Evolutionary conservation across 2,113 vertebrate species (phyloP), one percentile per base, ranked within the genome.

Genomic region (Zapornia atra): DNA sequence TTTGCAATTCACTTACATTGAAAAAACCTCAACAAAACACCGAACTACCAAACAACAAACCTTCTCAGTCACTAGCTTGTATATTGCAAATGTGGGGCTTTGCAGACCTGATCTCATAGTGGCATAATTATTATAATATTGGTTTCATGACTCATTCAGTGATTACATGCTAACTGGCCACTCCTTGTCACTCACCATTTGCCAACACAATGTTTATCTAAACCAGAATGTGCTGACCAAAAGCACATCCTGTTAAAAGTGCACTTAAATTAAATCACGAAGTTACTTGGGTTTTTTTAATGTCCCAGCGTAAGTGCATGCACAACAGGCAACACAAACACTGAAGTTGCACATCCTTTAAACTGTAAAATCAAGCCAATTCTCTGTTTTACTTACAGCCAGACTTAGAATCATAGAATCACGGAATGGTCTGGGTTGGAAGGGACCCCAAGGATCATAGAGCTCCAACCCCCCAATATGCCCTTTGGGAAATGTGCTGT

Each of bases 121-220:
- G 85, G 61, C 90, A 91, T 91, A 94, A 92, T 86, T 66, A 71
- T 24, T 90, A 60, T 54, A 93, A 92, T 82, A 94, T 36, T 93
- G 90, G 82, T 88, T 90, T 94, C 59, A 56, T 97, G 94, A 96
- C 86, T 96, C 94, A 97, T 70, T 82, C 76, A 53, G 71, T 90
- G 88, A 94, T 92, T 94, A 93, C 88, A 81, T 9, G 18, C 57
- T 96, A 89, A 87, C 84, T 92, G 71, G 82, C 71, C 94, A 92
- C 96, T 97, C 88, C 95, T 96, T 95, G 90, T 95, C 96, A 93
- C 95, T 77, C 82, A 18, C 53, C 46, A 96, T 95, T 96, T 97
- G 94, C 94, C 92, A 95, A 10, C 65, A 82, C 33, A 70, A 11
- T 80, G 82, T 95, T 97, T 97, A 97, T 86, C 68, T 76, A 94